phyloP scores from a whole-genome alignment of 2,797 vertebrate species.

The Antrozous pallidus region DNA sequence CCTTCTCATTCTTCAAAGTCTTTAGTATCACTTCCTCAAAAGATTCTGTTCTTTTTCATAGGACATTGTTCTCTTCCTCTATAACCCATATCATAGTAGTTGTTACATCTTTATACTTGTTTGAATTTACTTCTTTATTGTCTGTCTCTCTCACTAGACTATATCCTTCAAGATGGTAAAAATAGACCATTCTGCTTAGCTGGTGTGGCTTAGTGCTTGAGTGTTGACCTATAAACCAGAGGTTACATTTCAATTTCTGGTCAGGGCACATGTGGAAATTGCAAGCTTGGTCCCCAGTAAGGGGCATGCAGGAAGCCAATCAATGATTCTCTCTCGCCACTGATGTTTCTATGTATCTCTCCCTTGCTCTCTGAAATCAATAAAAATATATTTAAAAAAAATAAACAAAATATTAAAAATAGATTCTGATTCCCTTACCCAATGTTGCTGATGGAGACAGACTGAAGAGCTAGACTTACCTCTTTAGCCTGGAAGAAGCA shows the following conservation, averaged over 20 bases:
- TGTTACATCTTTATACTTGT: not conserved
- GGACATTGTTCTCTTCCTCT: not conserved
- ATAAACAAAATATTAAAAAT: no score
- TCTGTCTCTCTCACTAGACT: not conserved
- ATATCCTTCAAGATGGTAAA: not conserved
- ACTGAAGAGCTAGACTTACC: not conserved
- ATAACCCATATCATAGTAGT: not conserved
- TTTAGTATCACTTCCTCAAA: not conserved
- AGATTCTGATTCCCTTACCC: not conserved
- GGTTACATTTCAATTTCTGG: no score
- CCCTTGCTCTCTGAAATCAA: no score
- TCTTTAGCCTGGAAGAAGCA: not conserved
- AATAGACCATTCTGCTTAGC: not conserved
- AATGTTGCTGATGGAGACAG: not conserved
- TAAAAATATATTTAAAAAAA: no score
- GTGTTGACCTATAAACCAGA: no score
- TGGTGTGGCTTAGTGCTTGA: no score
- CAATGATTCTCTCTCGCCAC: no score
- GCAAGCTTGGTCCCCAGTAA: no score
- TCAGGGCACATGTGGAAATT: no score
- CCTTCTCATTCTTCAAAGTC: not conserved
- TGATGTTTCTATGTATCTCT: no score
- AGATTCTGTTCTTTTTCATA: not conserved
- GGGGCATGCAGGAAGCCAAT: no score
- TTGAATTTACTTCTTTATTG: constrained; percentile 13